Base-by-base conservation (phyloP, 2,888 invertebrate species). In the Cryptophagus acutangulus region DNA sequence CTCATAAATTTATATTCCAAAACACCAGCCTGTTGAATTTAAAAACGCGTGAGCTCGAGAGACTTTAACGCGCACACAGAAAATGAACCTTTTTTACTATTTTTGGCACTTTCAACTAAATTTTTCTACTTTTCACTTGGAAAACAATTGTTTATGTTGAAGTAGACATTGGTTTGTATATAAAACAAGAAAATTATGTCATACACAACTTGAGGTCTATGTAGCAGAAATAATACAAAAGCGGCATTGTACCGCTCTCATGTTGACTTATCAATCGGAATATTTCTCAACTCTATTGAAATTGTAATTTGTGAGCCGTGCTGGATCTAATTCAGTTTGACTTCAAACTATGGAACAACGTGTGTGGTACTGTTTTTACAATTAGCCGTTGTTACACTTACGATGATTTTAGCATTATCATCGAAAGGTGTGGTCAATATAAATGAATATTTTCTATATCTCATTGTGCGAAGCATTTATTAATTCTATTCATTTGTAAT, bases 271-370 rank as follows among this genome's bases (percentile, higher is more conserved):
- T 45, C 45, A 45, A 45, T 45, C 41, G 38, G 41, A 20, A 20
- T 20, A 39, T 39, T 45, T 45, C 45, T 41, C 31, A 37, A 39
- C 38, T 36, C 40, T 36, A 40, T 40, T 43, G 43, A 43, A 39
- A 12, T 36, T 47, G 34, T 39, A 38, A 42, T 36, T 38, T 43
- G 41, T 40, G 41, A 40, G 24, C 26, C 20, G 40, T 31, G 17
- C 41, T 39, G 44, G 42, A 47, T 47, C 47, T 45, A 47, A 47
- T 47, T 47, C 37, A 39, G 39, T 39, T 38, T 26, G 20, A n/a
- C n/a, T n/a, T n/a, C n/a, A 26, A 26, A 20, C 4, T 26, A 12
- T 26, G 31, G 38, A 26, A 29, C 47, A 18, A 41, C 40, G 47
- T 47, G 47, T 47, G 47, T 47, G 47, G 47, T 33, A 17, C 15